Evolutionary conservation across 2,113 vertebrate species (phyloP).

Genomic region (Cynocephalus volans): DNA sequence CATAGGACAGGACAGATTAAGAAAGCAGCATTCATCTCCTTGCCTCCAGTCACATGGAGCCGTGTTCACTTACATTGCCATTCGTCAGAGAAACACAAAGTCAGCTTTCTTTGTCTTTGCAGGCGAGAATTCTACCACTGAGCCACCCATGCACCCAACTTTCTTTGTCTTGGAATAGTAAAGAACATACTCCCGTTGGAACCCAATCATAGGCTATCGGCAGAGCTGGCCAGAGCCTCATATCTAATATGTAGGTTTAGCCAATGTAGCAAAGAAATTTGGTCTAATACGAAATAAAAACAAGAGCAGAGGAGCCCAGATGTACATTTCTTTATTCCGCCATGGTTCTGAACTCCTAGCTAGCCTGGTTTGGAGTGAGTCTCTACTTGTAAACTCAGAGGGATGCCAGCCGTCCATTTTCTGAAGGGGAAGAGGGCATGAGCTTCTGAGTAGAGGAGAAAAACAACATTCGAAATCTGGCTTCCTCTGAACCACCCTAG

Average conservation of each 20-base stretch:
- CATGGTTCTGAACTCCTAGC: slow-evolving; percentile 47
- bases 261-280: not conserved
- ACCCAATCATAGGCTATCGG: not conserved
- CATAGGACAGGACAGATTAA: slow-evolving; percentile 53
- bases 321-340: slow-evolving; percentile 72
- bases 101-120: slow-evolving; percentile 55
- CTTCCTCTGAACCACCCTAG: not conserved
- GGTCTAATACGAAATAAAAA: slow-evolving; percentile 63
- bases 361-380: not conserved
- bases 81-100: slow-evolving; percentile 20
- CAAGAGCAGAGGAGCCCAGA: slow-evolving; percentile 24
- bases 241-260: slow-evolving; percentile 9
- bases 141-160: not conserved
- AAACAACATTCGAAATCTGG: not conserved
- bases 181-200: not conserved
- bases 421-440: not conserved
- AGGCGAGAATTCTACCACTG: too few species aligned
- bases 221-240: not conserved
- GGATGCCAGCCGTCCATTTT: not conserved
- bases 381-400: slow-evolving; percentile 52
- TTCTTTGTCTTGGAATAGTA: slow-evolving; percentile 22
- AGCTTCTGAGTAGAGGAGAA: not conserved
- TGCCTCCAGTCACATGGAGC: not conserved
- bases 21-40: not conserved
- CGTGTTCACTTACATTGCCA: not conserved